phyloP scores from a whole-genome alignment of 2,113 vertebrate species.

The Colossoma macropomum region DNA sequence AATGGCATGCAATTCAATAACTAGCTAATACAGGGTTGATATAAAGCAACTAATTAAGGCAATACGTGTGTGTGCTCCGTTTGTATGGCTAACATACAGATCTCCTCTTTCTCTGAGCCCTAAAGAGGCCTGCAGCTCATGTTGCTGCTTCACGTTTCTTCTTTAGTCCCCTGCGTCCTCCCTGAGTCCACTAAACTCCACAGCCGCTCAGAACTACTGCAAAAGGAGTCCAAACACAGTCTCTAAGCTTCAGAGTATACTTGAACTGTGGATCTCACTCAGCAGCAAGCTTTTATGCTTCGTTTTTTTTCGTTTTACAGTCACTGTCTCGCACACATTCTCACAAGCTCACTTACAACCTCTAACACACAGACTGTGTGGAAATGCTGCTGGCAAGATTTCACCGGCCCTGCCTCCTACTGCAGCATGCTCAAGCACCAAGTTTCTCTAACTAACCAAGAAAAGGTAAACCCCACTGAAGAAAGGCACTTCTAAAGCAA shows the following conservation, averaged over 20 bases:
- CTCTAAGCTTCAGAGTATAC: constrained; percentile 30
- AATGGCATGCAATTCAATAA: constrained; percentile 48
- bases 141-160: constrained; percentile 39
- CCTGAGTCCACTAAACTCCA: constrained; percentile 54
- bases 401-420: constrained; percentile 44
- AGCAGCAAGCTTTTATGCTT: constrained; percentile 15
- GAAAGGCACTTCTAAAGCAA: constrained; percentile 82
- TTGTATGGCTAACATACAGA: constrained; percentile 60
- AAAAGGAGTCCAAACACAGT: constrained; percentile 44
- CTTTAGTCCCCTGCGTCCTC: constrained; percentile 42
- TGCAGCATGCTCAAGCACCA: constrained; percentile 64
- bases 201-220: constrained; percentile 44
- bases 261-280: constrained; percentile 18
- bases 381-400: constrained; percentile 56
- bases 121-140: constrained; percentile 43
- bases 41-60: constrained; percentile 61
- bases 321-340: constrained; percentile 1
- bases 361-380: constrained; percentile 41
- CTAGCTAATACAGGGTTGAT: constrained; percentile 50
- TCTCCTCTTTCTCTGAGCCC: constrained; percentile 35
- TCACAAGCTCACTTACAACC: constrained; percentile 21
- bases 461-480: constrained; percentile 71
- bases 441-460: constrained; percentile 57
- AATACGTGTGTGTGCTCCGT: constrained; percentile 60
- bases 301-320: neutral